Percentiles rank a stretch among this genome's conserved stretches.
Evolutionary conservation across 2,113 vertebrate species (phyloP).

Genomic region (Lipophrys pholis): DNA sequence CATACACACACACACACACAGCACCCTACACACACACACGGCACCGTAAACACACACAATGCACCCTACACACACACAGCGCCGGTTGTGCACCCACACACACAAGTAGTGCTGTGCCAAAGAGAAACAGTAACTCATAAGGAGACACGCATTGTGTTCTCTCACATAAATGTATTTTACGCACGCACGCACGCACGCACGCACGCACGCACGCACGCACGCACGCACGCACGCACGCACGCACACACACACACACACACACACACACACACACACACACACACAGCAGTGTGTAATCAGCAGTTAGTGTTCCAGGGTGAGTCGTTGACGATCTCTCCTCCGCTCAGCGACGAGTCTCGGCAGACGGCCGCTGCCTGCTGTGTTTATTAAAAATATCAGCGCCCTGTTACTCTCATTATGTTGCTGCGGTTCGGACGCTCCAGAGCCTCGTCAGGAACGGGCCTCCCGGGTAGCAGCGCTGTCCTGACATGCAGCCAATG

Average conservation of each 20-base stretch:
- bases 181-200: conserved; percentile 16
- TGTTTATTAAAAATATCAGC: conserved; percentile 82
- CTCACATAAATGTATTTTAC: conserved; percentile 21
- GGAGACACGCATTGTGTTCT: conserved; percentile 22
- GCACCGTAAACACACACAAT: too few relatives aligned
- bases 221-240: background rate
- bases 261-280: conserved; percentile 31
- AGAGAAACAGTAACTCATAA: conserved; percentile 70
- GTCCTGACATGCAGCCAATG: too few relatives aligned
- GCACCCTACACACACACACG: too few relatives aligned
- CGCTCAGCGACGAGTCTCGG: conserved; percentile 68
- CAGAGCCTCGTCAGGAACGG: too few relatives aligned
- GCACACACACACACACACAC: background rate
- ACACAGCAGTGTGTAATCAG: conserved; percentile 72
- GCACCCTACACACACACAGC: too few relatives aligned
- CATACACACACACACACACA: too few relatives aligned
- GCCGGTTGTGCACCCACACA: too few relatives aligned
- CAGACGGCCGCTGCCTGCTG: conserved; percentile 76
- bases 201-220: background rate
- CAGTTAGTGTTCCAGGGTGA: conserved; percentile 72
- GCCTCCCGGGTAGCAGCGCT: too few relatives aligned
- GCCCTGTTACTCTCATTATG: conserved; percentile 76
- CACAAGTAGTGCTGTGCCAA: conserved; percentile 40
- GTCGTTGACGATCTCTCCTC: conserved; percentile 65
- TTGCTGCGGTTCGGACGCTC: conserved; percentile 47